Percentiles rank a stretch among this genome's conserved stretches.
Conservation (phyloP, 2,113 vertebrate species). For the Hydrolagus affinis region DNA sequence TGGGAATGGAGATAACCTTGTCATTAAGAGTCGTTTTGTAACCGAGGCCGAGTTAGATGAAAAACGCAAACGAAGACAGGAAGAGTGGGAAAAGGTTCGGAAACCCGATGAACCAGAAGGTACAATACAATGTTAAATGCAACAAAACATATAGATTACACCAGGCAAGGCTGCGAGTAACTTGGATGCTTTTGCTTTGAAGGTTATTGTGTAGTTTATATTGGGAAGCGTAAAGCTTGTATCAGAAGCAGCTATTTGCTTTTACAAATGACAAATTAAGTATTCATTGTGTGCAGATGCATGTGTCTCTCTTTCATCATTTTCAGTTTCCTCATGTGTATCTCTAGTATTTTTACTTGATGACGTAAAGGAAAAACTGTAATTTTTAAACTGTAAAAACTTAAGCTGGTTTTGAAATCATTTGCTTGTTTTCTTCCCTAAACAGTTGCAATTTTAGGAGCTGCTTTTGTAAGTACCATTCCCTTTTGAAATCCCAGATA, state of each 20-base stretch:
- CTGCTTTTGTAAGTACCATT: not conserved
- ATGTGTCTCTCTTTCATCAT: not conserved
- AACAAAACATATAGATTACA: too few species aligned
- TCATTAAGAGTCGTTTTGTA: conserved; percentile 85
- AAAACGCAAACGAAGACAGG: conserved; percentile 79
- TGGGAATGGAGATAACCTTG: conserved; percentile 65
- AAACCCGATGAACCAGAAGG: conserved; percentile 91
- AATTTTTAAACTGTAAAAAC: too few species aligned
- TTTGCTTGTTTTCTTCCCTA: not conserved
- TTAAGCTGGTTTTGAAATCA: not conserved
- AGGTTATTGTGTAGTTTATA: not conserved
- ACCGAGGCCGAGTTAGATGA: conserved; percentile 86
- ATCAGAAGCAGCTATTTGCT: not conserved
- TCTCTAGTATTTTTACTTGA: not conserved
- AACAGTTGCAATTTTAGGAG: not conserved
- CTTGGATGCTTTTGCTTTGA: not conserved
- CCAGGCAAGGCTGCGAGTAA: too few species aligned
- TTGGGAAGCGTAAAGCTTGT: not conserved
- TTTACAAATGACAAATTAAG: not conserved
- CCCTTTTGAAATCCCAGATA: not conserved
- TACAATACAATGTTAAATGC: conserved; percentile 42
- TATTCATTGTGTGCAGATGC: not conserved
- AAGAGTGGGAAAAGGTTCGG: conserved; percentile 95
- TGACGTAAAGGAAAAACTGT: not conserved
- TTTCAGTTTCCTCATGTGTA: not conserved